Percentiles rank a stretch among this genome's conserved stretches.
Conservation (phyloP, 2,888 invertebrate genomes). For the Cataglyphis cursor region DNA sequence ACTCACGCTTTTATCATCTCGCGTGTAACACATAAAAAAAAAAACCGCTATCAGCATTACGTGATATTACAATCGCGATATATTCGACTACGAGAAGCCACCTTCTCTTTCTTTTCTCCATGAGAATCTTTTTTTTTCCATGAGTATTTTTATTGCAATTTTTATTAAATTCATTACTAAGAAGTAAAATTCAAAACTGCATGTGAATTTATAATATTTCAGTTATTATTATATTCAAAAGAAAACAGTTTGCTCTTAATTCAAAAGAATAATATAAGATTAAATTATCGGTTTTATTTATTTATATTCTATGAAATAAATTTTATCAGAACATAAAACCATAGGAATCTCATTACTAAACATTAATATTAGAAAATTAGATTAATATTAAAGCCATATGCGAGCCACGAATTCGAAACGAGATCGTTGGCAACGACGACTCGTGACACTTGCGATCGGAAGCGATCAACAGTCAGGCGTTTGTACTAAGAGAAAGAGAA, state of each 20-base stretch:
- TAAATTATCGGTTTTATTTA: background rate
- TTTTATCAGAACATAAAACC: background rate
- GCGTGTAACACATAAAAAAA: conserved; percentile 40
- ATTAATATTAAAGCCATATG: background rate
- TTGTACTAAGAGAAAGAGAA: conserved; percentile 83
- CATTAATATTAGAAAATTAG: conserved; percentile 63
- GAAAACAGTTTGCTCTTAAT: background rate
- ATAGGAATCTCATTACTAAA: background rate
- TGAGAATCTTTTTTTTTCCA: conserved; percentile 21
- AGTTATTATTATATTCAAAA: background rate
- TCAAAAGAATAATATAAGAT: background rate
- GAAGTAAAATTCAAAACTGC: background rate
- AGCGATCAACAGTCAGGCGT: conserved; percentile 69
- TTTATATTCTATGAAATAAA: background rate
- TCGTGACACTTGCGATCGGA: conserved; percentile 66
- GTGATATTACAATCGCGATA: conserved; percentile 20
- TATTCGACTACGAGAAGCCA: conserved; percentile 25
- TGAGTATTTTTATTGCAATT: background rate
- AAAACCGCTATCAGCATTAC: conserved; percentile 38
- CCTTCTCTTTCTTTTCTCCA: conserved; percentile 24
- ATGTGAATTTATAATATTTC: background rate
- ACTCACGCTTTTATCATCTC: conserved; percentile 34
- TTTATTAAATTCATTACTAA: background rate
- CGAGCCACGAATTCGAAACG: conserved; percentile 33
- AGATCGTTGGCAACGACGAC: conserved; percentile 36